phyloP scores from a whole-genome alignment of 2,888 invertebrate genomes.

The Tinea trinotella region DNA sequence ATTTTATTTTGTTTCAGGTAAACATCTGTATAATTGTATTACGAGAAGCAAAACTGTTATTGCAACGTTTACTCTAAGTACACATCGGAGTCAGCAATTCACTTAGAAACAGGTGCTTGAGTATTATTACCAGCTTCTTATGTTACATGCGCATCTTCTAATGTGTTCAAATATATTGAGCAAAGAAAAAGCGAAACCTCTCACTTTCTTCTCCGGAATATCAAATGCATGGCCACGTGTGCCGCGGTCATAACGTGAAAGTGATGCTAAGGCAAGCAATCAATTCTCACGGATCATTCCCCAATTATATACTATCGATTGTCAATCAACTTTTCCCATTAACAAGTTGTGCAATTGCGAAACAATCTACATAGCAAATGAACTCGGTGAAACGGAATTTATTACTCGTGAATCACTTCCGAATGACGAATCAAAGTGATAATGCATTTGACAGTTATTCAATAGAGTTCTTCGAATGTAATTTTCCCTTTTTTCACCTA shows the following conservation, averaged over 20 bases:
- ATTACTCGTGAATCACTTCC: conserved; percentile 2
- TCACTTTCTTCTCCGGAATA: conserved; percentile 54
- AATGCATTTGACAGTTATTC: conserved; percentile 18
- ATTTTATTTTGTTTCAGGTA: neutral
- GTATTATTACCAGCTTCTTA: conserved; percentile 21
- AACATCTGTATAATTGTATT: neutral
- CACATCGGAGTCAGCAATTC: conserved; percentile 15
- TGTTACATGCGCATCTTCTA: conserved; percentile 10
- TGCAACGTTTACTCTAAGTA: conserved; percentile 21
- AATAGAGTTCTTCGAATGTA: neutral
- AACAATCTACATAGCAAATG: conserved; percentile 23
- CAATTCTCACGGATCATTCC: conserved; percentile 35
- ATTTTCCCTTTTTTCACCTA: conserved; percentile 8
- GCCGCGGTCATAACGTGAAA: conserved; percentile 41
- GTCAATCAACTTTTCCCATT: conserved; percentile 42
- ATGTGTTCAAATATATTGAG: conserved; percentile 43
- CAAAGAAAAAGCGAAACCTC: conserved; percentile 59
- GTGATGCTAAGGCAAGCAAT: conserved; percentile 39
- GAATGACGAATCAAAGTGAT: conserved; percentile 18
- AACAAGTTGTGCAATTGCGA: conserved; percentile 25
- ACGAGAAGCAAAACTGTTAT: conserved; percentile 19
- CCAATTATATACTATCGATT: conserved; percentile 22
- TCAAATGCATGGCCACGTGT: conserved; percentile 31
- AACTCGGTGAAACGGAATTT: neutral
- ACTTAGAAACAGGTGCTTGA: conserved; percentile 21